Evolutionary conservation across 2,888 invertebrate genomes (phyloP), one percentile per base, ranked within the genome.

Genomic region (Paralinhomoeus sp.): DNA sequence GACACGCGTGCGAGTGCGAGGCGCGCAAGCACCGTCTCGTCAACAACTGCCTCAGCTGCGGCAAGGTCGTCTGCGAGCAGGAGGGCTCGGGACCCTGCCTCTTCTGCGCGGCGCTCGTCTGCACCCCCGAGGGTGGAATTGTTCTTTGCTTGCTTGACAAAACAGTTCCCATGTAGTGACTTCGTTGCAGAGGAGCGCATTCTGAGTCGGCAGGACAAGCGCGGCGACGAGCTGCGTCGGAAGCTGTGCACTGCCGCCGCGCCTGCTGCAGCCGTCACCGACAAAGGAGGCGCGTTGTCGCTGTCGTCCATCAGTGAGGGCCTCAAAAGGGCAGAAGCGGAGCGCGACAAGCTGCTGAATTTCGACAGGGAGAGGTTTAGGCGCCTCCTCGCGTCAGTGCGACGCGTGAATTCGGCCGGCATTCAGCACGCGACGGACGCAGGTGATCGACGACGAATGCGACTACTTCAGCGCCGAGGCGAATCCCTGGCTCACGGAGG

Each of bases 41-140:
- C 45, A 84, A 82, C 61, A 97, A 99, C 65, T 97, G 97, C 58
- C 62, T 80, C 15, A 73, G 75, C 48, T 97, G 97, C 65, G 97
- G 97, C 0, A 73, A 89, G 45, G 79, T 99, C 48, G 80, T 93
- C 5, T 97, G 93, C 64, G 73, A 22, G 7, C 85, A 89, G 66
- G 97, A 97, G 68, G 91, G 93, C 1, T 79, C 87, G 12, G 97
- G 97, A 0, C n/a, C 89, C 0, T 97, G 97, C 60, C 72, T 89
- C 38, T 85, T 77, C 61, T 97, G 97, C 67, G 80, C 77, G 1
- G 73, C 74, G 55, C 67, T 83, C 62, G 91, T 93, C 63, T 58
- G 61, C 48, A 53, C 56, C 7, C 41, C 48, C 18, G 57, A 57
- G 36, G 56, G 51, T 41, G 52, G 54, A 45, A 31, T 15, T 12